Percentiles rank a stretch among this genome's conserved stretches.
Evolutionary conservation across 2,797 vertebrate species (phyloP).

Genomic region (Hemitrygon akajei): DNA sequence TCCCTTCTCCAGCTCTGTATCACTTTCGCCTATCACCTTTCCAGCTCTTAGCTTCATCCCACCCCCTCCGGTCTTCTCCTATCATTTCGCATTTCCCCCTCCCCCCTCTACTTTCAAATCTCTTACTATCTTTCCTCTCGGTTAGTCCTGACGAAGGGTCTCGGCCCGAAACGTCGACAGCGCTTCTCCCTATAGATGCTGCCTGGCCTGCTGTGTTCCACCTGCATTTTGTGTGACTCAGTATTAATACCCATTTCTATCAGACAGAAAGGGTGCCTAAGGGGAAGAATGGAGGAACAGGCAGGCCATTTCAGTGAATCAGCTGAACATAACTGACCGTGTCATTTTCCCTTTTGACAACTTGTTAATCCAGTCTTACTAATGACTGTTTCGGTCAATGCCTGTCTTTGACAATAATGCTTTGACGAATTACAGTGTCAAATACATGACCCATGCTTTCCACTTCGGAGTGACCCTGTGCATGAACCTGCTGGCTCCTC

Average conservation of each 20-base stretch:
- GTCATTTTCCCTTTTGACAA: neutral
- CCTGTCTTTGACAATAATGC: neutral
- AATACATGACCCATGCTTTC: neutral
- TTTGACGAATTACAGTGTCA: neutral
- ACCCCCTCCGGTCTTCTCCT: too few relatives aligned
- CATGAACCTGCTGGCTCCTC: neutral
- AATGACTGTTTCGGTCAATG: neutral
- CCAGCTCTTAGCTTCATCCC: too few relatives aligned
- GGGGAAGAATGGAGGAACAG: neutral
- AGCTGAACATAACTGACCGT: neutral
- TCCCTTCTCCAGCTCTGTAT: too few relatives aligned
- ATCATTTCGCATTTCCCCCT: too few relatives aligned
- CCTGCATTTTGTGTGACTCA: too few relatives aligned
- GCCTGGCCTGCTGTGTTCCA: too few relatives aligned
- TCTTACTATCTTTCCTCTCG: too few relatives aligned
- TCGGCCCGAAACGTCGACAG: too few relatives aligned
- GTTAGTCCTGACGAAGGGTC: too few relatives aligned
- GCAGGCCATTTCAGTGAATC: neutral
- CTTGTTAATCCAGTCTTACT: neutral
- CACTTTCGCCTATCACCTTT: too few relatives aligned
- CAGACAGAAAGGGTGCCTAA: neutral
- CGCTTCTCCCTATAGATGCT: too few relatives aligned
- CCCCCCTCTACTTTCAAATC: too few relatives aligned
- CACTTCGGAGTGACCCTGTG: neutral
- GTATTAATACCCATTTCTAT: neutral